Conservation (phyloP, 2,797 vertebrate species). For the Periophthalmus magnuspinnatus region DNA sequence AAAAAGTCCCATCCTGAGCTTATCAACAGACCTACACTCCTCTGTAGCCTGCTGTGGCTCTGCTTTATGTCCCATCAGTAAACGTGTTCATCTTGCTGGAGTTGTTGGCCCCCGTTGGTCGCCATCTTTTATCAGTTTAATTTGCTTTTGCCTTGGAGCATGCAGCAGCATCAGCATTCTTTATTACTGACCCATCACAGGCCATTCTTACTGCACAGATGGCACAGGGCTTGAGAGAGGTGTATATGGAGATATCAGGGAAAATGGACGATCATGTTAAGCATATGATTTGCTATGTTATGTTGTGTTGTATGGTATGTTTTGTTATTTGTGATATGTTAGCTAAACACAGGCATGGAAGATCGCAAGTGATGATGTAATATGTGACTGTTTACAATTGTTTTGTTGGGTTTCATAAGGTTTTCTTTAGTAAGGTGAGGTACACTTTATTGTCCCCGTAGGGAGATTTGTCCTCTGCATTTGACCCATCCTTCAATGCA, state of each 20-base stretch:
- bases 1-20: background rate
- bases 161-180: slow-evolving; percentile 56
- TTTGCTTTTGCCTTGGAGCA: slow-evolving; percentile 54
- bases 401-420: too few species aligned
- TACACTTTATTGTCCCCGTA: too few species aligned
- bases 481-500: too few species aligned
- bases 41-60: slow-evolving; percentile 6
- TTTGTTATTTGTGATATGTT: too few species aligned
- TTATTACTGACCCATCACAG: slow-evolving; percentile 63
- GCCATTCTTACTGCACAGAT: slow-evolving; percentile 62
- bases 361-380: too few species aligned
- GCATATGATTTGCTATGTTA: background rate
- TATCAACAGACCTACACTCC: slow-evolving; percentile 15
- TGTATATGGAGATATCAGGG: slow-evolving; percentile 5
- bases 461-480: too few species aligned
- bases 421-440: too few species aligned
- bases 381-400: too few species aligned
- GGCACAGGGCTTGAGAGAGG: slow-evolving; percentile 41
- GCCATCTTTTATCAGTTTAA: slow-evolving; percentile 54
- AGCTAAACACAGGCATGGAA: too few species aligned
- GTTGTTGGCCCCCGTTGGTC: slow-evolving; percentile 16
- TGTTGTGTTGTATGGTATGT: too few species aligned
- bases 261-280: background rate
- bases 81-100: slow-evolving; percentile 41
- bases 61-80: slow-evolving; percentile 17